Base-by-base conservation (phyloP, 2,888 invertebrate species). In the Andrena chrysosceles region DNA sequence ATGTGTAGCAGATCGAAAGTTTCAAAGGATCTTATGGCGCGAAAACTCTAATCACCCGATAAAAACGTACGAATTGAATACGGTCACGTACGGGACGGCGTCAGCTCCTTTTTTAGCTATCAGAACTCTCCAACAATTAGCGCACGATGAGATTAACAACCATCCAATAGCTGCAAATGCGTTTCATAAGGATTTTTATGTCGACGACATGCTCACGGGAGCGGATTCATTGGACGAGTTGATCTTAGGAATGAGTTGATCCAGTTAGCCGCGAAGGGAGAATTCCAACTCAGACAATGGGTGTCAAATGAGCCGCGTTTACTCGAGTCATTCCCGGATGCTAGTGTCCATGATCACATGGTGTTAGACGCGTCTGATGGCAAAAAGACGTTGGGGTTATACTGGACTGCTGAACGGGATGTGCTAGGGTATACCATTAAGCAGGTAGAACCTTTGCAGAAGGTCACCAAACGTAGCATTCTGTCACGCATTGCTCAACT, bases 361-460 rank as follows among this genome's bases (percentile, higher is more conserved):
- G 13, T 16, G 6, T 23, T 60, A 7, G 13, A 60, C 26, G 60
- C 26, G 23, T 23, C 42, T 4, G 29, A 35, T 10, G 20, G 10
- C 1, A 33, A 16, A n/a, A 69, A 69, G 33, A 69, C 69, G 6
- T 20, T 69, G n/a, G 56, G 56, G 2, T 13, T 69, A 10, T 23
- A 23, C 0, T 56, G 69, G 56, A n/a, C 35, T 1, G 20, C 48
- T 1, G 5, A 2, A 0, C 2, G 2, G 7, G 52, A 62, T 6
- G 1, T 10, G 2, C 1, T 71, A 0, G n/a, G 35, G 10, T 63
- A 72, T 4, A 48, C n/a, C 10, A 23, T 52, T 7, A 33, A 3
- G 8, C n/a, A 31, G 6, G 2, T 10, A 3, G 33, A 56, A 13
- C 13, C 64, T 2, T 13, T 26, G 29, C 8, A 13, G 16, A 29